Base-by-base conservation (phyloP, 2,113 vertebrate genomes). In the Rhea americana region DNA sequence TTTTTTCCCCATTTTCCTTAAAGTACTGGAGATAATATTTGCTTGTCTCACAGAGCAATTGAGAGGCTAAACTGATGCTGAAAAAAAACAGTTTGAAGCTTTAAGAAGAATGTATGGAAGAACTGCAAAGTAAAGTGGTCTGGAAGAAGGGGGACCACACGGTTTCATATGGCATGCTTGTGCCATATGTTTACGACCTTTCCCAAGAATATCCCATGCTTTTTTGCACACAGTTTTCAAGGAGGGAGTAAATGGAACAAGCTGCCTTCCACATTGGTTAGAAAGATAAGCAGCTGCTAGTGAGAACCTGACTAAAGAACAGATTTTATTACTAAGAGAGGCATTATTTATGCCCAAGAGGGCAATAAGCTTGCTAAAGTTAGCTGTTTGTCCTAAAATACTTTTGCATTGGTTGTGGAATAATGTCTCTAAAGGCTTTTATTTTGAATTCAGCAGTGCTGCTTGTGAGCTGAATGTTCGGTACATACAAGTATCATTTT, bases 271-370 rank as follows among this genome's bases (percentile, higher is more conserved):
- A 75, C 11, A 30, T 85, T 80, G 81, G 35, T 68, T 89, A 67
- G 82, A 68, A 91, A 92, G 93, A 93, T 96, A 96, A 94, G 89
- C 89, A 93, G 85, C 78, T 94, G 75, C 37, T 75, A 89, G 55
- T 82, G 92, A 94, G 78, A 91, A 89, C 50, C 45, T 91, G 94
- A 96, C 91, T 89, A 92, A 92, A 89, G 78, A 82, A 82, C 67
- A 80, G 45, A 58, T 32, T 68, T 93, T 50, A 71, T 76, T 82
- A 87, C 63, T 67, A 74, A 88, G 32, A 84, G 43, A 82, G 58
- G 62, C 16, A 20, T 58, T 79, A 73, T 87, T 73, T 82, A 73
- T 63, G 71, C 53, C 35, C 78, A 76, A 92, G 58, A 87, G 66
- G 32, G 70, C 74, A 91, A 91, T 15, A 81, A 82, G 39, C 72